Conservation (phyloP, 2,888 invertebrate genomes). For the Escarpia spicata region DNA sequence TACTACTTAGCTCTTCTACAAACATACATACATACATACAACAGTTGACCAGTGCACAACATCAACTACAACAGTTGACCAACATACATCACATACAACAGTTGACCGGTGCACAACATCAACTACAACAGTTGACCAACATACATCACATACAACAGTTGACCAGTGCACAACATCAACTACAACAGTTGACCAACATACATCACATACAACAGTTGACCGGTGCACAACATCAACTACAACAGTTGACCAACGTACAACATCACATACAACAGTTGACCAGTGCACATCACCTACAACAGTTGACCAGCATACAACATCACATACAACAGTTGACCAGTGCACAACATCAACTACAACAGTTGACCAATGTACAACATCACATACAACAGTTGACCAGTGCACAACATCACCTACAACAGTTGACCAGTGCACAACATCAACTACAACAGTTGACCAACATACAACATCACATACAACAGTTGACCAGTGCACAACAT, state of each 20-base stretch:
- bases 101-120: slow-evolving; percentile 18
- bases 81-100: slow-evolving; percentile 24
- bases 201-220: slow-evolving; percentile 22
- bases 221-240: slow-evolving; percentile 22
- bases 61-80: slow-evolving; percentile 25
- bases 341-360: too few relatives aligned
- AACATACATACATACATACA: too few relatives aligned
- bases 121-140: slow-evolving; percentile 19
- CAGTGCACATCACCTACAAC: not conserved
- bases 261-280: slow-evolving; percentile 17
- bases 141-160: slow-evolving; percentile 21
- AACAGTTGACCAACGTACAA: slow-evolving; percentile 22
- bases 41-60: slow-evolving; percentile 21
- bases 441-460: slow-evolving; percentile 18
- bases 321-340: too few relatives aligned
- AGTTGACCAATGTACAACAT: too few relatives aligned
- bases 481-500: slow-evolving; percentile 22
- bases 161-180: slow-evolving; percentile 23
- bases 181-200: slow-evolving; percentile 23
- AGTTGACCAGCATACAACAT: too few relatives aligned
- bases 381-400: slow-evolving; percentile 90
- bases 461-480: slow-evolving; percentile 21
- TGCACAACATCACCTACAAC: slow-evolving; percentile 79
- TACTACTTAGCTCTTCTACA: too few relatives aligned
- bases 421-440: not conserved